Evolutionary conservation across 2,888 invertebrate genomes (phyloP).

Genomic region (Protodeltote pygarga): DNA sequence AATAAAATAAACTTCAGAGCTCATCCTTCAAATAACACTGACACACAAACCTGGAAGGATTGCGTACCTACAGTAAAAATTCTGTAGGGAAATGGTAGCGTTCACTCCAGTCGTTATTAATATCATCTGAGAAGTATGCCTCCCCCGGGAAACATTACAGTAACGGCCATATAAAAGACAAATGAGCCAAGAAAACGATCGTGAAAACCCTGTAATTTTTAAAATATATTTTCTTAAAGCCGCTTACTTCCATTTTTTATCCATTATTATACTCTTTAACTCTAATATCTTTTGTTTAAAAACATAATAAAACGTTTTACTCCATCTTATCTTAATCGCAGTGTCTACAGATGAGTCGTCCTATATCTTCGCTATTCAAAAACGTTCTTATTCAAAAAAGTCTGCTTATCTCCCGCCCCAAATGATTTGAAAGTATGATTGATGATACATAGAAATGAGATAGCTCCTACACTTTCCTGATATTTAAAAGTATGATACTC

Average conservation of each 20-base stretch:
- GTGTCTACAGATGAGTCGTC: constrained; percentile 46
- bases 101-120: constrained; percentile 68
- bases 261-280: constrained; percentile 48
- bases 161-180: constrained; percentile 72
- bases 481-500: constrained; percentile 60
- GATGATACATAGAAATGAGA: constrained; percentile 66
- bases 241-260: constrained; percentile 45
- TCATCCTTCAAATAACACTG: constrained; percentile 12
- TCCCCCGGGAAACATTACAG: constrained; percentile 66
- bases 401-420: constrained; percentile 59
- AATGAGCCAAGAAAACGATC: constrained; percentile 67
- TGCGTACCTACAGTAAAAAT: constrained; percentile 44
- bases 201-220: constrained; percentile 60
- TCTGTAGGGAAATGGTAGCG: constrained; percentile 55
- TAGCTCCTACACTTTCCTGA: constrained; percentile 58
- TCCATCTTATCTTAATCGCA: constrained; percentile 55
- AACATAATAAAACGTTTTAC: constrained; percentile 56
- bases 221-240: constrained; percentile 58
- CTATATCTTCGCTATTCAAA: constrained; percentile 61
- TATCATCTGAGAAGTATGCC: constrained; percentile 65
- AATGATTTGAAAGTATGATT: constrained; percentile 74
- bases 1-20: background rate
- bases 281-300: constrained; percentile 54
- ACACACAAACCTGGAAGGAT: constrained; percentile 31
- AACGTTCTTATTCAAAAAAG: constrained; percentile 61